Base-by-base conservation (phyloP, 2,113 vertebrate species). In the Pelvicachromis taeniatus region DNA sequence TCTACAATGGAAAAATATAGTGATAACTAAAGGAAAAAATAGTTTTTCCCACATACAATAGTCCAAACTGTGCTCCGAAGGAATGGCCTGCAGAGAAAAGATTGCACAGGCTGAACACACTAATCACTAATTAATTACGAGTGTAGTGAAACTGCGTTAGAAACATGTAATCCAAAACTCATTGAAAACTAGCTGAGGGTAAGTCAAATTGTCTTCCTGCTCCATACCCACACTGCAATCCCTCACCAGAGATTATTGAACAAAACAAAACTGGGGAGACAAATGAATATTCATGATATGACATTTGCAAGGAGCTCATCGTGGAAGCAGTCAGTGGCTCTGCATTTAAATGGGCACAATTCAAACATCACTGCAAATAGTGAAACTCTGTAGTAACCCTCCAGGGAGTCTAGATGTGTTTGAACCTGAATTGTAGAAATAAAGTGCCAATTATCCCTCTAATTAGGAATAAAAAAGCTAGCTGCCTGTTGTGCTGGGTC, bases 381-480 rank as follows among this genome's bases (percentile, higher is more conserved):
- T 88, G 82, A 91, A 91, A 92, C 87, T 93, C 89, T 70, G 82
- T 40, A 77, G 83, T 78, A 23, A 63, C 73, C 84, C 91, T 89
- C 83, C 19, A 13, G 92, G 86, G 91, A 92, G 73, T 81, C 35
- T 70, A 33, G 82, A 81, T 87, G 89, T 88, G 93, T 94, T 92
- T 90, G 90, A 95, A 90, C 83, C 82, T 90, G 87, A 91, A 93
- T 86, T 83, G 89, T 83, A 85, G 77, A 86, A 91, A 93, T 90
- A 92, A 93, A 96, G 92, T 93, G 90, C 86, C 92, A 93, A 96
- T 95, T 94, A 95, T 94, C 82, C 77, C 73, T 93, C 88, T 94
- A 93, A 94, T 94, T 94, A 92, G 92, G 87, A 93, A 85, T 90
- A 91, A 92, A 94, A 93, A 93, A 92, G 90, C 91, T 83, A 78